phyloP scores from a whole-genome alignment of 2,797 vertebrate genomes.

The Schizothorax lantsangensis region DNA sequence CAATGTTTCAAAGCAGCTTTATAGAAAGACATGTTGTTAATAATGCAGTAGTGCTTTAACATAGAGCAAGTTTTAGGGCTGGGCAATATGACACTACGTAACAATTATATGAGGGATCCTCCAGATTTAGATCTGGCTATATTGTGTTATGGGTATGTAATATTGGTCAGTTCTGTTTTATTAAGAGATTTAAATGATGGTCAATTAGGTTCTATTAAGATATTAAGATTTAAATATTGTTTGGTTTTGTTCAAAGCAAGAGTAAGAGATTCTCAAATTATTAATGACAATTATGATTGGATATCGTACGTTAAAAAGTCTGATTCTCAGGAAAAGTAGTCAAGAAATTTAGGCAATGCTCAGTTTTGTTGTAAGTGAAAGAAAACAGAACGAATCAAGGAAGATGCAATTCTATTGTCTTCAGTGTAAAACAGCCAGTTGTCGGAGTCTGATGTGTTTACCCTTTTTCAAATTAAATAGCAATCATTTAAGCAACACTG shows the following conservation, averaged over 20 bases:
- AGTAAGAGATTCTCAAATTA: not conserved
- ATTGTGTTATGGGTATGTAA: not conserved
- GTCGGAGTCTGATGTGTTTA: not conserved
- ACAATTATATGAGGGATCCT: not conserved
- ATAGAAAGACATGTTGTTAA: not conserved
- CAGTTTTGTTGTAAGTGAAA: not conserved
- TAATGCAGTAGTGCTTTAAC: not conserved
- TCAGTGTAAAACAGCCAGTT: not conserved
- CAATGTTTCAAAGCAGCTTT: not conserved
- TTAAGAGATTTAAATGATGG: not conserved
- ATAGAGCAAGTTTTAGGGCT: not conserved
- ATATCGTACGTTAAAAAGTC: too few relatives aligned
- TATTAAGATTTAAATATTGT: not conserved
- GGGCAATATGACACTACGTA: not conserved
- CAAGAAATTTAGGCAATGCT: not conserved
- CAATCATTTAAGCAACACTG: too few relatives aligned
- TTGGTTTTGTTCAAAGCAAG: not conserved
- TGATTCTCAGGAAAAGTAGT: too few relatives aligned
- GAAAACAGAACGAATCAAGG: not conserved
- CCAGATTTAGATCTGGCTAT: not conserved
- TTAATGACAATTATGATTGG: not conserved
- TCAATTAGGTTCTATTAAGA: not conserved
- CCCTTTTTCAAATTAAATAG: not conserved
- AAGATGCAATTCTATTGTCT: not conserved
- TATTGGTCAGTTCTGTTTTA: not conserved